Base-by-base conservation (phyloP, 2,888 invertebrate species). In the Anagyrus pseudococci region DNA sequence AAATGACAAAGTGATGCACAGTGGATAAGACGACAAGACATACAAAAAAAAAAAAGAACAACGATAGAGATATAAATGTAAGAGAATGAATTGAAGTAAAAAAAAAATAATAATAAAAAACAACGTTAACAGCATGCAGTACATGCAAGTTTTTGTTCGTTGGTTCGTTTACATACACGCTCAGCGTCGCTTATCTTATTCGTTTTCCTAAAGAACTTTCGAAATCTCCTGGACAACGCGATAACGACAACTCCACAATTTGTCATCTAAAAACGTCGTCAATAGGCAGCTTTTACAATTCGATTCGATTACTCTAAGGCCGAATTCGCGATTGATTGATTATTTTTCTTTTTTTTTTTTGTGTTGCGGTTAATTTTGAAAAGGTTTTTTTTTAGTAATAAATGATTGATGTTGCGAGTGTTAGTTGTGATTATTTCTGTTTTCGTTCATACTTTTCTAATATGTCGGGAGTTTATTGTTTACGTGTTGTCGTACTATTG, bases 231-330 rank as follows among this genome's bases (percentile, higher is more conserved):
- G 73, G 70, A 69, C 80, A 80, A 80, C 80, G 80, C 79, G 78
- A 75, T 75, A 75, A 80, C 79, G 78, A 75, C 75, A 75, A 78
- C 80, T 77, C 79, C 79, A 76, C 77, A 77, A 68, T 75, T 73
- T 76, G 77, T 72, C 76, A 80, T 80, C 80, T 80, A 80, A 71
- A 80, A 80, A 78, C 68, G 74, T 72, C 67, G 72, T 70, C 60
- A 62, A 17, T 54, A 15, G 57, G 48, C 44, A 40, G 15, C 26
- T 62, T 61, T 59, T 62, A 56, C 22, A 55, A 23, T 57, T 33
- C 17, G 17, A 20, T 57, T 41, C 17, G 20, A n/a, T 44, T 41
- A 25, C 43, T 58, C 0, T 20, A 25, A 33, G 41, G 61, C 65
- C 58, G 22, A 62, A 55, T 66, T 55, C 66, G 55, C 52, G 62